Base-by-base conservation (phyloP, 2,888 invertebrate species). In the Aleiodes testaceus region DNA sequence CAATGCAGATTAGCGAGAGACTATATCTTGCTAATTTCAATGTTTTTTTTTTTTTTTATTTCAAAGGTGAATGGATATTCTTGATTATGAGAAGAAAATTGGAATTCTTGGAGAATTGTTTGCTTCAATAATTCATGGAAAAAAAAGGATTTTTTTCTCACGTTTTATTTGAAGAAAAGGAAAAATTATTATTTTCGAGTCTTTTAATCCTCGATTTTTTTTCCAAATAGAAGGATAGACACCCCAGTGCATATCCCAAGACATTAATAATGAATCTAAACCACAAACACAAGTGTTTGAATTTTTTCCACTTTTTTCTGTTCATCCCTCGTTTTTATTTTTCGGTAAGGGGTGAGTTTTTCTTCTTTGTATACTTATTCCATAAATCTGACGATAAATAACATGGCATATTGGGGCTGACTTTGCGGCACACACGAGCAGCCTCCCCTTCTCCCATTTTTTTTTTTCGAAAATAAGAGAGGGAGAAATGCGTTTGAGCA, bases 301-400 rank as follows among this genome's bases (percentile, higher is more conserved):
- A 63, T 20, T 50, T 65, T 44, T 67, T 26, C 45, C 18, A 49
- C 55, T 67, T 73, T 16, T 66, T 63, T 53, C 50, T n/a, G n/a
- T n/a, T n/a, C n/a, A n/a, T 59, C 18, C 59, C 52, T 65, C 20
- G 11, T 55, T 67, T 50, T 66, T 66, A 69, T 65, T 64, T 66
- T 59, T 52, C 18, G n/a, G n/a, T n/a, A 50, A 72, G 76, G 71
- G 70, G 72, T 70, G 69, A 36, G 71, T 72, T 75, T 66, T 70
- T 66, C 49, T 72, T 70, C 55, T 70, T 68, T 68, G 67, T 66
- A 66, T 73, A 84, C 82, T 85, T 84, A 85, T 87, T 87, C 86
- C 85, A 87, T 86, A 87, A 87, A 86, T 87, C 87, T 86, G 85
- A 81, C 84, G 80, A 87, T 87, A 87, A 87, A 87, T 87, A 86